Percentiles rank a stretch among this genome's conserved stretches.
Conservation (phyloP, 1,140 invertebrate genomes). For the Littorina saxatilis region DNA sequence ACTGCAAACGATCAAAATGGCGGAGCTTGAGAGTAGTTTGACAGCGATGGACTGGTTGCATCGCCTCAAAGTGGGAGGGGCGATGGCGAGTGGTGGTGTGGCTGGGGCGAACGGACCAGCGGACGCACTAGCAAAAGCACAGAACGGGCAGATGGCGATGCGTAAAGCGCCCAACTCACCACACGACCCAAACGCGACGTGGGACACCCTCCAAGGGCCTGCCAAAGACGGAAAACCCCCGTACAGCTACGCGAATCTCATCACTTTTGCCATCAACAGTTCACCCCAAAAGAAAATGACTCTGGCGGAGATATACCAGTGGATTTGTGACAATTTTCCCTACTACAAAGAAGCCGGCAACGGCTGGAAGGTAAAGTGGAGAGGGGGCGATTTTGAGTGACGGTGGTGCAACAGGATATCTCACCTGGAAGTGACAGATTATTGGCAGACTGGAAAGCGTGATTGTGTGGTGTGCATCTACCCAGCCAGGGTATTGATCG, state of each 20-base stretch:
- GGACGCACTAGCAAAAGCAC: slow-evolving; percentile 56
- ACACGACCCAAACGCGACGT: slow-evolving; percentile 65
- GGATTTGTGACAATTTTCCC: slow-evolving; percentile 78
- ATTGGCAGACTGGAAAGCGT: neutral
- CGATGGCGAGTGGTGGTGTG: slow-evolving; percentile 65
- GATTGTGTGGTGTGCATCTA: neutral
- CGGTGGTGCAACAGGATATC: no score
- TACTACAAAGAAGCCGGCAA: slow-evolving; percentile 83
- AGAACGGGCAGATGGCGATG: slow-evolving; percentile 64
- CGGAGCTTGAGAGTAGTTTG: slow-evolving; percentile 77
- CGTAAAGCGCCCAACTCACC: slow-evolving; percentile 68
- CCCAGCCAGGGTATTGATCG: no score
- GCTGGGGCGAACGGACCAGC: slow-evolving; percentile 57
- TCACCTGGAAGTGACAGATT: neutral
- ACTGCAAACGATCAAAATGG: slow-evolving; percentile 70
- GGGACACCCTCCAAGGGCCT: slow-evolving; percentile 60
- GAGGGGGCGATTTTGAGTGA: no score
- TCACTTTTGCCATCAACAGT: slow-evolving; percentile 84
- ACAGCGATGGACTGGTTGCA: slow-evolving; percentile 80
- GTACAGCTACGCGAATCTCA: slow-evolving; percentile 84
- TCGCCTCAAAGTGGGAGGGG: slow-evolving; percentile 75
- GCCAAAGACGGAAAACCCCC: slow-evolving; percentile 78
- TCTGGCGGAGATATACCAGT: slow-evolving; percentile 78
- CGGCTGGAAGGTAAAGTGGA: slow-evolving; percentile 82
- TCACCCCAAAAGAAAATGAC: slow-evolving; percentile 79